Evolutionary conservation across 2,113 vertebrate species (phyloP).

Genomic region (Podarcis cretensis): DNA sequence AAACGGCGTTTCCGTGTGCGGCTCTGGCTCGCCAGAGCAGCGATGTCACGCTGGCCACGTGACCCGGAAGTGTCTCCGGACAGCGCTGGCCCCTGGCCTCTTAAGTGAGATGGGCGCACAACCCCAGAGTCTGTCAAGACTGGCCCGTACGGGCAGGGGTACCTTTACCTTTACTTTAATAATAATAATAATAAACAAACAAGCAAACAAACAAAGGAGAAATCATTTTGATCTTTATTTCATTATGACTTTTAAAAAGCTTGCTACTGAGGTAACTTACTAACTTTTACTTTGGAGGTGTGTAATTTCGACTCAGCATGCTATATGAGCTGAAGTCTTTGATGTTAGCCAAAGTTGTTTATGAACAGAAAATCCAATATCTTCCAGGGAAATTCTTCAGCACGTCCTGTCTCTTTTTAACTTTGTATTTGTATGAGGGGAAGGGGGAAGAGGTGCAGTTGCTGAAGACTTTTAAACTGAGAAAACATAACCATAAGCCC

Average conservation of each 20-base stretch:
- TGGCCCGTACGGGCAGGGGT: too few species aligned
- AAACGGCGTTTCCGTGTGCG: too few species aligned
- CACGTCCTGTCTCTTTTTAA: conserved; percentile 30
- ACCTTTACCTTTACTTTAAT: too few species aligned
- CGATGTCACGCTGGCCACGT: too few species aligned
- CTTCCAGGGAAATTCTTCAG: conserved; percentile 66
- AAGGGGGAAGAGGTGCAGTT: conserved; percentile 28
- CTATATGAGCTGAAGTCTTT: conserved; percentile 56
- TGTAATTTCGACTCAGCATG: conserved; percentile 72
- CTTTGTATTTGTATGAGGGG: conserved; percentile 22
- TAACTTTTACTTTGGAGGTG: conserved; percentile 71
- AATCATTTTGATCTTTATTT: conserved; percentile 57
- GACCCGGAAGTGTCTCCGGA: too few species aligned
- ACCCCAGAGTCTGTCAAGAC: too few species aligned
- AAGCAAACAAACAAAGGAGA: background rate
- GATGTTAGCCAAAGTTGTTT: conserved; percentile 71
- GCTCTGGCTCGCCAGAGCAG: too few species aligned
- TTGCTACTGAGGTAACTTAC: conserved; percentile 57
- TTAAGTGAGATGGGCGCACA: too few species aligned
- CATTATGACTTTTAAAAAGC: conserved; percentile 64
- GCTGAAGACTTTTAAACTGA: conserved; percentile 41
- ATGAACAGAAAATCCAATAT: conserved; percentile 65
- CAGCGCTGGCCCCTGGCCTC: too few species aligned
- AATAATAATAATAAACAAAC: background rate
- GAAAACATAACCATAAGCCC: conserved; percentile 41